A percentile compares a stretch with the other conserved stretches of the same genome.
phyloP scores from a whole-genome alignment of 2,888 invertebrate species.

The Athrips mouffetella region DNA sequence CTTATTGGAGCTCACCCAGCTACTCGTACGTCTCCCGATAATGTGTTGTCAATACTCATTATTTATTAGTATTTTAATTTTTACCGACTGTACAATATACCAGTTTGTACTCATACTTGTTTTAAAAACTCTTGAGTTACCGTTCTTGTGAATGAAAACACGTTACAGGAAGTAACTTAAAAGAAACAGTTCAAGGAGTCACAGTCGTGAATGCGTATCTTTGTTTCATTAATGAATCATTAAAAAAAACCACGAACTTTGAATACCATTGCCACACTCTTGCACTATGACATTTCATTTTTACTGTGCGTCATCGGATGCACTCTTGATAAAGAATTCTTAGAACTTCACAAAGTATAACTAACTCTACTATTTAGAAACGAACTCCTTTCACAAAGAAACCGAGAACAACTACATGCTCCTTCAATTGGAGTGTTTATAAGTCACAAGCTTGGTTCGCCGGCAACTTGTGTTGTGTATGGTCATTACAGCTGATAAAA shows the following conservation, averaged over 20 bases:
- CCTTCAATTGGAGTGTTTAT: constrained; percentile 2
- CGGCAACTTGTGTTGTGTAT: constrained; percentile 25
- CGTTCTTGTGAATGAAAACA: too few species aligned
- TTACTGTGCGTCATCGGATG: constrained; percentile 3
- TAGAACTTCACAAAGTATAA: not conserved
- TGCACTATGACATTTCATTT: too few species aligned
- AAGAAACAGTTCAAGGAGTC: not conserved
- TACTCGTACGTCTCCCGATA: too few species aligned
- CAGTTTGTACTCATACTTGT: too few species aligned
- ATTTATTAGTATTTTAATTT: too few species aligned
- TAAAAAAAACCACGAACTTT: not conserved
- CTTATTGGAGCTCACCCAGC: too few species aligned
- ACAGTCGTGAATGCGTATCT: not conserved
- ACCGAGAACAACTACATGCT: not conserved
- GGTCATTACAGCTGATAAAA: constrained; percentile 70
- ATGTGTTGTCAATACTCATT: too few species aligned
- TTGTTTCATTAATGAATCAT: not conserved
- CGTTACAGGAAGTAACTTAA: not conserved
- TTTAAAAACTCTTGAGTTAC: too few species aligned
- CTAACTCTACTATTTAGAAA: not conserved
- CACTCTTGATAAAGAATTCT: not conserved
- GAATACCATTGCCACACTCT: not conserved
- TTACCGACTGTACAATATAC: too few species aligned
- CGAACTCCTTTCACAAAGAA: not conserved
- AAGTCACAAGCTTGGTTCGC: constrained; percentile 6